Evolutionary conservation across 2,797 vertebrate species (phyloP).

Genomic region (Calcarius lapponicus): DNA sequence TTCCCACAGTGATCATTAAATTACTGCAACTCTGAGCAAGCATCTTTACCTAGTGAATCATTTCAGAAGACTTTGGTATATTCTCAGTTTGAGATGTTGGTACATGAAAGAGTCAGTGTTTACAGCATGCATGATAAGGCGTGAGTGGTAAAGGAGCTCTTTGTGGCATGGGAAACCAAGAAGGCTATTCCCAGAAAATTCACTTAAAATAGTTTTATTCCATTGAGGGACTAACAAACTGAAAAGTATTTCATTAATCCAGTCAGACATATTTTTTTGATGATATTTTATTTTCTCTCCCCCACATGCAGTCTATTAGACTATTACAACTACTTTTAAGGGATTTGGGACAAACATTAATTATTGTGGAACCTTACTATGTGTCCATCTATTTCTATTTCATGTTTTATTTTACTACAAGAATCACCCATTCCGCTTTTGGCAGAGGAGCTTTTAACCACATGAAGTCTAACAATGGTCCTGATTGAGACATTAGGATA

Average conservation of each 20-base stretch:
- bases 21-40: background rate
- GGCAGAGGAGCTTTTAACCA: background rate
- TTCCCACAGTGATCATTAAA: background rate
- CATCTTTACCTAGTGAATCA: background rate
- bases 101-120: background rate
- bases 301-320: background rate
- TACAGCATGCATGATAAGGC: background rate
- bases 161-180: background rate
- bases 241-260: background rate
- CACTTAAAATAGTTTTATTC: conserved; percentile 3
- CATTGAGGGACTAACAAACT: background rate
- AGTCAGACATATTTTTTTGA: background rate
- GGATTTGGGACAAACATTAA: background rate
- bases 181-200: conserved; percentile 28
- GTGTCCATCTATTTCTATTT: background rate
- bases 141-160: background rate
- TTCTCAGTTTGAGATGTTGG: background rate
- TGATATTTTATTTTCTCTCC: background rate
- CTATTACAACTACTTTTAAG: background rate
- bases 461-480: background rate
- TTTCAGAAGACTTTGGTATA: background rate
- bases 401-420: background rate
- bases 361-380: background rate
- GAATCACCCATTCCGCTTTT: background rate
- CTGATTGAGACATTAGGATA: background rate